phyloP scores from a whole-genome alignment of 2,888 invertebrate species.

The Heteropelma amictum region DNA sequence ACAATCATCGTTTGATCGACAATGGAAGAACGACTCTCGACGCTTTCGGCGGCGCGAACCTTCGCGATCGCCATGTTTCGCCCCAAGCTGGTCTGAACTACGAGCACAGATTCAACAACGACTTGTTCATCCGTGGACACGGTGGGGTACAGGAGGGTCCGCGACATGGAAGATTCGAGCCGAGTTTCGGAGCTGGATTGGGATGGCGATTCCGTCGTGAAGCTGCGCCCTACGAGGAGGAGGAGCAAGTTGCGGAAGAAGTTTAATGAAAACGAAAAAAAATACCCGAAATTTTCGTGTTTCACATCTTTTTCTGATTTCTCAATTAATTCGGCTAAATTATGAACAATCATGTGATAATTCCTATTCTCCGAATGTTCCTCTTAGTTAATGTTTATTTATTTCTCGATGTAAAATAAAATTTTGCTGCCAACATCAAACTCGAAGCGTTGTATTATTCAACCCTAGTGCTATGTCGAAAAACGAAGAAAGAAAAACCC shows the following conservation, averaged over 20 bases:
- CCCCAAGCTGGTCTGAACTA: constrained; percentile 58
- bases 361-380: no score
- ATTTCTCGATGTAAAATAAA: no score
- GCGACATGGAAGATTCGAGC: constrained; percentile 45
- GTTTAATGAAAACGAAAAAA: constrained; percentile 11
- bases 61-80: constrained; percentile 39
- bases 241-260: constrained; percentile 19
- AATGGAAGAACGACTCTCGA: constrained; percentile 45
- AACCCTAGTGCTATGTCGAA: no score
- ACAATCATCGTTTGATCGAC: constrained; percentile 51
- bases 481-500: no score
- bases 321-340: no score
- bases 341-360: no score
- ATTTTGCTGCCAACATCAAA: no score
- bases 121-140: constrained; percentile 55
- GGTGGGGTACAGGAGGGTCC: constrained; percentile 53
- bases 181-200: constrained; percentile 44
- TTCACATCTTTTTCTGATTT: no score
- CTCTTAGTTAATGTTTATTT: no score
- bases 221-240: constrained; percentile 22
- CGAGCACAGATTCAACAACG: constrained; percentile 56
- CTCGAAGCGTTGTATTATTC: no score
- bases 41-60: constrained; percentile 57
- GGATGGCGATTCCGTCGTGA: constrained; percentile 56
- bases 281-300: neutral